These are phyloP conservation scores for Athetis lepigone DNA, from an alignment of 2,888 invertebrate species.

Conservation along the genomic window DNA sequence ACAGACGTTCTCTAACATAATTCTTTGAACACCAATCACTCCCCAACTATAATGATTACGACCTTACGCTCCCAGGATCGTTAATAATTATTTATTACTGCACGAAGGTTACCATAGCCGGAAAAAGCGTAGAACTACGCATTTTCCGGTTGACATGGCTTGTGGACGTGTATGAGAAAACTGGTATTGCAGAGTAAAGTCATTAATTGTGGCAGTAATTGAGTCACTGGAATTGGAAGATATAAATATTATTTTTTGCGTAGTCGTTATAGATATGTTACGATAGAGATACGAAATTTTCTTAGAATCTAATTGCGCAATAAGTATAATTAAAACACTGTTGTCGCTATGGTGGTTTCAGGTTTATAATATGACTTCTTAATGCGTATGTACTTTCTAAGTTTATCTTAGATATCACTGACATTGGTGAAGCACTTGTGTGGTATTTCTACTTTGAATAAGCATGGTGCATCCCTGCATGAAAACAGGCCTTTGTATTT, in stretches of 20 bases:
- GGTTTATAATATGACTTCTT: too few relatives aligned
- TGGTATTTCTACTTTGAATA: too few relatives aligned
- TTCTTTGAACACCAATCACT: conserved; percentile 46
- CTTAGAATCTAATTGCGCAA: too few relatives aligned
- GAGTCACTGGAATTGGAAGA: background rate
- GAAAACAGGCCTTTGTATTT: too few relatives aligned
- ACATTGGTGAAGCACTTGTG: too few relatives aligned
- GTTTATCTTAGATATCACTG: too few relatives aligned
- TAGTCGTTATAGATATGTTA: too few relatives aligned
- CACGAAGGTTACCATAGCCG: conserved; percentile 17
- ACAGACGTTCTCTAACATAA: background rate
- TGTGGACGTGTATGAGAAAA: conserved; percentile 8
- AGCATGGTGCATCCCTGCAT: too few relatives aligned
- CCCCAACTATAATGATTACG: conserved; percentile 30
- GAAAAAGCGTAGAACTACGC: conserved; percentile 35
- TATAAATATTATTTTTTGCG: background rate
- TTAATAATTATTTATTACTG: conserved; percentile 54
- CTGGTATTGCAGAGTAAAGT: background rate
- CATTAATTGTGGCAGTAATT: conserved; percentile 9
- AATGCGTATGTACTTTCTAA: too few relatives aligned
- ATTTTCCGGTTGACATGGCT: conserved; percentile 41
- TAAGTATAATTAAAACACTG: too few relatives aligned
- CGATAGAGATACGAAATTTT: too few relatives aligned
- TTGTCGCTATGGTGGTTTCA: too few relatives aligned
- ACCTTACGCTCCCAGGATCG: conserved; percentile 35